A percentile compares a stretch with the other conserved stretches of the same genome.
Evolutionary conservation across 1,140 invertebrate species (phyloP).

Genomic region (Alviniconcha marisindica): DNA sequence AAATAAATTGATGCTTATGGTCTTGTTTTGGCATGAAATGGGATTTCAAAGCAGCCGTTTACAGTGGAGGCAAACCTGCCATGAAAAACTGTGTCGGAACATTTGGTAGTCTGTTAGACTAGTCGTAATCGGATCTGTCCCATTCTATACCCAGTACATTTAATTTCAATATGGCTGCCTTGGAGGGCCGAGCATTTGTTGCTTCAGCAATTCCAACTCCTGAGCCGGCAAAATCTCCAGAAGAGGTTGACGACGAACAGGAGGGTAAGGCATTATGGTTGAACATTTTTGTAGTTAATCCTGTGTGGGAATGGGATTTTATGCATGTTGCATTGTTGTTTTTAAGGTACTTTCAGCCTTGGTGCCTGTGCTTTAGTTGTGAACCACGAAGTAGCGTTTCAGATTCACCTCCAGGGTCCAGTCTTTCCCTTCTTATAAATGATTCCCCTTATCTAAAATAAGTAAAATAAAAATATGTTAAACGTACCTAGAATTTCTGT

Average conservation of each 20-base stretch:
- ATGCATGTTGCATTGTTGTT: too few relatives aligned
- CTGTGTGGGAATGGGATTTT: too few relatives aligned
- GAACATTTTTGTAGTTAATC: too few relatives aligned
- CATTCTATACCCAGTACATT: conserved; percentile 2
- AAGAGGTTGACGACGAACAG: conserved; percentile 22
- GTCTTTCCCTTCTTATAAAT: too few relatives aligned
- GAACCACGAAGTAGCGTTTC: too few relatives aligned
- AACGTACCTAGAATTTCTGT: too few relatives aligned
- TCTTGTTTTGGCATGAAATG: background rate
- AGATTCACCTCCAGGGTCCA: too few relatives aligned
- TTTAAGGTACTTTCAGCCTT: too few relatives aligned
- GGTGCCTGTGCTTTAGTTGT: too few relatives aligned
- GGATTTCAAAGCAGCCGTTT: background rate
- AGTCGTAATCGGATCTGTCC: background rate
- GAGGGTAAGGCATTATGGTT: conserved; percentile 27
- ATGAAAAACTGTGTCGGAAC: background rate
- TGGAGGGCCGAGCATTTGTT: conserved; percentile 29
- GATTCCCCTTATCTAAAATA: too few relatives aligned
- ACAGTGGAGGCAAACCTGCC: background rate
- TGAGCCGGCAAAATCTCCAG: conserved; percentile 21
- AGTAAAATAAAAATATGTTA: too few relatives aligned
- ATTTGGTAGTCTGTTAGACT: background rate
- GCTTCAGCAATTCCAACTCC: conserved; percentile 7
- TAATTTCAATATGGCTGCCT: conserved; percentile 38
- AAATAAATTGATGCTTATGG: background rate